Evolutionary conservation across 2,797 vertebrate species (phyloP).

Genomic region (Sparidentex hasta): DNA sequence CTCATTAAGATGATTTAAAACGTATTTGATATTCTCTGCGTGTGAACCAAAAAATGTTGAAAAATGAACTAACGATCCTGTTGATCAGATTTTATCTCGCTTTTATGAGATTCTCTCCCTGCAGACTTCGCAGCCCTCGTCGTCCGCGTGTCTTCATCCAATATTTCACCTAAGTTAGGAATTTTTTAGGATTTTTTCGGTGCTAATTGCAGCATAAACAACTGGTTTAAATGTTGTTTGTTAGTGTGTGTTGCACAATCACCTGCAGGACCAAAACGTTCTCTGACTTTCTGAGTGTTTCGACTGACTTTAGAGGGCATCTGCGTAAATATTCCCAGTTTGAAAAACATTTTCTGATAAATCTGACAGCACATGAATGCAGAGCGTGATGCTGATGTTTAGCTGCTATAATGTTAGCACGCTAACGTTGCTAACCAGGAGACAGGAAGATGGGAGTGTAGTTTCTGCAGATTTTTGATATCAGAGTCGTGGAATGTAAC

Average conservation of each 20-base stretch:
- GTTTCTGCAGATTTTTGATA: neutral
- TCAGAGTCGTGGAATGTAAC: neutral
- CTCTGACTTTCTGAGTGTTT: too few relatives aligned
- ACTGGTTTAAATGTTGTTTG: neutral
- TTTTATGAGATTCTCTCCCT: slow-evolving; percentile 18
- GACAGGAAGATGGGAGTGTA: neutral
- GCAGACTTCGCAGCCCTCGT: slow-evolving; percentile 1
- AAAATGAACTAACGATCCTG: neutral
- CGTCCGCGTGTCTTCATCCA: neutral
- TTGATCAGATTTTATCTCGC: slow-evolving; percentile 32
- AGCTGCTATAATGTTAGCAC: neutral
- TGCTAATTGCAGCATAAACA: neutral
- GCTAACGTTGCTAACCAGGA: neutral
- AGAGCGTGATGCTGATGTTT: neutral
- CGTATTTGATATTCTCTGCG: neutral
- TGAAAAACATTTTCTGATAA: too few relatives aligned
- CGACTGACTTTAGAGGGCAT: too few relatives aligned
- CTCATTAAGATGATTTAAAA: neutral
- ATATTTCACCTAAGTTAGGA: neutral
- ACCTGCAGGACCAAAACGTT: neutral
- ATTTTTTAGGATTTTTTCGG: neutral
- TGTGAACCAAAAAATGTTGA: neutral
- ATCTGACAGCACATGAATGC: too few relatives aligned
- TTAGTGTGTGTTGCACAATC: neutral
- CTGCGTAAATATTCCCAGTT: too few relatives aligned